Percentiles rank a stretch among this genome's conserved stretches.
These are phyloP conservation scores for Eledona agricola DNA, from an alignment of 2,888 invertebrate genomes.

Conservation along the genomic window DNA sequence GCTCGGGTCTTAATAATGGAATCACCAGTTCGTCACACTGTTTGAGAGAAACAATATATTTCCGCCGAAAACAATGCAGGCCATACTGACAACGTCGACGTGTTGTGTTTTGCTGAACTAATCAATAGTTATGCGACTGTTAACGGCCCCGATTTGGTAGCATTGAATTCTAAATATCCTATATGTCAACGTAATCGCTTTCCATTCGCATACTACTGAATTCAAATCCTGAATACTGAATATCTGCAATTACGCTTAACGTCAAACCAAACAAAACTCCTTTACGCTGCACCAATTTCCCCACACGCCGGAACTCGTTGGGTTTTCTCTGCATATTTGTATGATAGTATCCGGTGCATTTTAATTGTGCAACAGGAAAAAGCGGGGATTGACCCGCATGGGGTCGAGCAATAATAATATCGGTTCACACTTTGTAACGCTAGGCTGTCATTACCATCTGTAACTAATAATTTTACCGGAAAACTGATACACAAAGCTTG, in stretches of 20 bases:
- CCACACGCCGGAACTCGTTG: background rate
- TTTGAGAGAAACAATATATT: no score
- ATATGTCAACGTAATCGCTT: slow-evolving; percentile 8
- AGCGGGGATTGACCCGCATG: no score
- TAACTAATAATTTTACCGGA: no score
- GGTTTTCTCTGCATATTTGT: no score
- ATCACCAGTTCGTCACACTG: no score
- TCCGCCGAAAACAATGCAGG: slow-evolving; percentile 16
- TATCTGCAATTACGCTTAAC: slow-evolving; percentile 14
- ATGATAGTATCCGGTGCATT: no score
- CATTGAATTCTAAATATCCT: slow-evolving; percentile 16
- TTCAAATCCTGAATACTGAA: slow-evolving; percentile 4
- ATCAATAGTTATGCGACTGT: slow-evolving; percentile 13
- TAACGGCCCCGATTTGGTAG: slow-evolving; percentile 13
- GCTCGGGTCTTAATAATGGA: no score
- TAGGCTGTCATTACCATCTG: no score
- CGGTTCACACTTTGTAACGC: no score
- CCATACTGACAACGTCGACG: background rate
- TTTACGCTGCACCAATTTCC: slow-evolving; percentile 1
- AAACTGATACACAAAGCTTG: no score
- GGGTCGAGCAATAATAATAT: no score
- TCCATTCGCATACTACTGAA: slow-evolving; percentile 5
- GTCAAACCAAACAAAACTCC: slow-evolving; percentile 1
- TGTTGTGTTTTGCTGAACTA: slow-evolving; percentile 2
- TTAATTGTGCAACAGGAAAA: no score